Evolutionary conservation across 2,113 vertebrate species (phyloP).

Genomic region (Percina caprodes): DNA sequence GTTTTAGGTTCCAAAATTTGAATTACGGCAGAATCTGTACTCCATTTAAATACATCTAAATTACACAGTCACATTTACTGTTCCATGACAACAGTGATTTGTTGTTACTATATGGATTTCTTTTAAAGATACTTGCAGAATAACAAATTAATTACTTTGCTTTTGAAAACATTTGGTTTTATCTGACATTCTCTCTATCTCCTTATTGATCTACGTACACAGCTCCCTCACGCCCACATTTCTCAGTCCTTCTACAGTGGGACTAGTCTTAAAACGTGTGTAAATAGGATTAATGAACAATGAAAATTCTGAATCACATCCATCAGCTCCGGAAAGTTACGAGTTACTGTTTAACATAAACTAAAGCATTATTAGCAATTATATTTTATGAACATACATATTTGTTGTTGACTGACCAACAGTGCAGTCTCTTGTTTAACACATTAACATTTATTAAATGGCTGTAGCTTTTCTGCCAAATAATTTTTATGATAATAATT

Average conservation of each 20-base stretch:
- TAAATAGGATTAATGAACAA: constrained; percentile 12
- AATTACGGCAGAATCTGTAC: neutral
- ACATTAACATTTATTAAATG: neutral
- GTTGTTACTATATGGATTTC: neutral
- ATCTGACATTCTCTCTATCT: neutral
- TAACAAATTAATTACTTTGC: neutral
- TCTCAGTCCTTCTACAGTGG: neutral
- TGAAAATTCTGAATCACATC: neutral
- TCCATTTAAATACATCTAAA: constrained; percentile 11
- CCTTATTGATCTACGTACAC: neutral
- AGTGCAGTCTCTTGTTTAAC: neutral
- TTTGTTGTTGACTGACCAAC: neutral
- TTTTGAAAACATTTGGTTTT: neutral
- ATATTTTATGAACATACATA: neutral
- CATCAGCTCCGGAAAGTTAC: neutral
- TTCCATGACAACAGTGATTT: neutral
- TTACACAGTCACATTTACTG: neutral
- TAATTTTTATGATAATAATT: constrained; percentile 3
- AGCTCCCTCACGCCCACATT: neutral
- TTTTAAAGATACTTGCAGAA: neutral
- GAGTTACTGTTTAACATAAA: neutral
- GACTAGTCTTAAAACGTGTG: neutral
- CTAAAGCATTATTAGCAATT: neutral
- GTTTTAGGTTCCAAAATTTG: neutral
- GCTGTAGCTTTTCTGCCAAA: neutral